Percentiles rank a stretch among this genome's conserved stretches.
phyloP scores from a whole-genome alignment of 2,888 invertebrate species.

The Sesia apiformis region DNA sequence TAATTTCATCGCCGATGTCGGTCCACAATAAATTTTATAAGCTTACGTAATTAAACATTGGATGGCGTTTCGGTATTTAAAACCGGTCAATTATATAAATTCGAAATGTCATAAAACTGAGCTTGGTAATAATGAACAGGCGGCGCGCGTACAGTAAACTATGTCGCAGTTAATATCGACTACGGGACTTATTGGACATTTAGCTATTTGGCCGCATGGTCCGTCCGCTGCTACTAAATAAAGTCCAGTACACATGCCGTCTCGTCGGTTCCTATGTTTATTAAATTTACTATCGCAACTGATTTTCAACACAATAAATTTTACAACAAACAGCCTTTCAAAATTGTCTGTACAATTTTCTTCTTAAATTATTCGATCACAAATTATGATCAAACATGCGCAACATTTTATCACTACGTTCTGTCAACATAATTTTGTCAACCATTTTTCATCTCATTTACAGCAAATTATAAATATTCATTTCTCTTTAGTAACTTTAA shows the following conservation, averaged over 20 bases:
- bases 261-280: constrained; percentile 18
- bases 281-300: constrained; percentile 17
- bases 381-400: background rate
- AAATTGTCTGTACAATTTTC: background rate
- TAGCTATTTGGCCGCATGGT: constrained; percentile 34
- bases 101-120: constrained; percentile 60
- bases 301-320: constrained; percentile 2
- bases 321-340: constrained; percentile 1
- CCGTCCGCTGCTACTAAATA: constrained; percentile 26
- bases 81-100: constrained; percentile 60
- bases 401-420: no score
- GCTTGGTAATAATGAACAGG: constrained; percentile 60
- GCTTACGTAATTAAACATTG: constrained; percentile 34
- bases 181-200: constrained; percentile 58
- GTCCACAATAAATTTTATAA: constrained; percentile 22
- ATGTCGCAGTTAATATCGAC: constrained; percentile 61
- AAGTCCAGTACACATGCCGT: constrained; percentile 16
- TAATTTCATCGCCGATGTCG: constrained; percentile 5
- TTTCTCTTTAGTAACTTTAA: no score
- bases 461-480: no score
- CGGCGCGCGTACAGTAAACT: constrained; percentile 57
- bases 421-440: no score
- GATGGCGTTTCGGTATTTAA: constrained; percentile 38
- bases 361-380: background rate
- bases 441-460: no score